These are phyloP conservation scores for Vesta saturnalis DNA, from an alignment of 2,888 invertebrate species.

Conservation along the genomic window DNA sequence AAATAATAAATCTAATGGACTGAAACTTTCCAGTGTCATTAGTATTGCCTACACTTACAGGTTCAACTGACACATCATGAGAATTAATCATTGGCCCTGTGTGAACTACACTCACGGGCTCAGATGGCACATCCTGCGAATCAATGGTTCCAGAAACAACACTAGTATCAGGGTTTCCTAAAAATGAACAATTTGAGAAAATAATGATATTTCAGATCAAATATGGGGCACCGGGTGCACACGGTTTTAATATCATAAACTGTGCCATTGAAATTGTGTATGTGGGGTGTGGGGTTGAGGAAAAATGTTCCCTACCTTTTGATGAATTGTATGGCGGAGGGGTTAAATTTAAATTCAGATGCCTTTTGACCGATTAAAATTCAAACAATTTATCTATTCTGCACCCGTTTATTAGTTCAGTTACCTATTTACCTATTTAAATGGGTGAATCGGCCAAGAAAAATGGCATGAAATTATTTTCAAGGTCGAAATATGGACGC, in stretches of 20 bases:
- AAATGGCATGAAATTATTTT: no score
- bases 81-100: background rate
- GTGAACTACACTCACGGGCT: background rate
- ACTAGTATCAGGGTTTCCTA: background rate
- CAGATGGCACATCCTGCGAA: background rate
- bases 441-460: no score
- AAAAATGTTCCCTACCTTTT: background rate
- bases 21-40: no score
- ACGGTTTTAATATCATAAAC: no score
- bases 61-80: background rate
- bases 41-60: background rate
- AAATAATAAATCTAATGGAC: no score
- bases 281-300: background rate
- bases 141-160: background rate
- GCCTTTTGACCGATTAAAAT: background rate
- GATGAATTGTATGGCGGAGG: background rate
- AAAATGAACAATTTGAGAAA: conserved; percentile 2
- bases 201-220: background rate
- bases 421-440: no score
- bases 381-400: background rate
- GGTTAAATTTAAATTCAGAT: background rate
- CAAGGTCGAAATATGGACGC: no score
- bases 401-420: background rate
- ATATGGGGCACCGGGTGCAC: background rate
- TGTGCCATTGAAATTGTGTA: no score